Evolutionary conservation across 2,888 invertebrate species (phyloP), one percentile per base, ranked within the genome.

Genomic region (Torymus texanus): DNA sequence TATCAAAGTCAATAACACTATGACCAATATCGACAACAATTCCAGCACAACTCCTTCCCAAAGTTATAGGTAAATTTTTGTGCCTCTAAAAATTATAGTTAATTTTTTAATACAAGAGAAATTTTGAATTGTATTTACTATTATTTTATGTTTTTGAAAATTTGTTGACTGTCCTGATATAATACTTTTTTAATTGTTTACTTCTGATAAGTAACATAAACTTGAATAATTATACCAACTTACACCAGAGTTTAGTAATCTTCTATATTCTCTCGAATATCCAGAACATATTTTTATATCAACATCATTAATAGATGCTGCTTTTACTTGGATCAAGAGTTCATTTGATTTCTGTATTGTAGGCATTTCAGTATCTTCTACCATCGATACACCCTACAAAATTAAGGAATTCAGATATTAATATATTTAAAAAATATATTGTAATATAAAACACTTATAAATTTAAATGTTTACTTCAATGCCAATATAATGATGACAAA

Each of bases 1-100:
- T 91, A 84, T 93, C 93, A 83, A 94, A 91, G 79, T 92, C 90
- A 29, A 90, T 90, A 10, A 94, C 93, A 82, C 91, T 90, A 81
- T 89, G 90, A n/a, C 94, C 94, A 62, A 93, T 91, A 82, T 93
- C 93, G 24, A 92, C 90, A 12, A 94, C 91, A 58, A 93, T 87
- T 51, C 94, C 94, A 12, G 93, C 90, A 86, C 94, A 93, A 86
- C 93, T 93, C 82, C 94, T 91, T 0, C 94, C 94, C 55, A 94
- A 87, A 63, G 92, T 91, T 67, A 94, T 90, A 16, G 94, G 93
- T 81, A 92, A 87, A 81, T 91, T 91, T 61, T 89, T 88, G 67
- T 89, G 86, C 81, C 87, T 89, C 89, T 91, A 83, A 88, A 89
- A 83, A 71, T 71, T 11, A 73, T 50, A 59, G 4, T 29, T 21